phyloP scores from a whole-genome alignment of 2,888 invertebrate species.

The Nomada lathburiana region DNA sequence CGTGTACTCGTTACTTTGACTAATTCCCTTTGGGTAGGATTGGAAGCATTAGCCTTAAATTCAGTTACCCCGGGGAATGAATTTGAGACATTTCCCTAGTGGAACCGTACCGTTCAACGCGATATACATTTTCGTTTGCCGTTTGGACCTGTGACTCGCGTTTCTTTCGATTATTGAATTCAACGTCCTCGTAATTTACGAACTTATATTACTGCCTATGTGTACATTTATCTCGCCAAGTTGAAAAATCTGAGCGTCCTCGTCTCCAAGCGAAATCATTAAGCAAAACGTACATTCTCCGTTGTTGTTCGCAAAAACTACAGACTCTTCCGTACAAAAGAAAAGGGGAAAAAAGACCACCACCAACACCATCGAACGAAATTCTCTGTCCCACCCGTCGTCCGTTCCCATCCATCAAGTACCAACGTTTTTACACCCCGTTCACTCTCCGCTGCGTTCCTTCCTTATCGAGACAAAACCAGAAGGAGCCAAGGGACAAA shows the following conservation, averaged over 20 bases:
- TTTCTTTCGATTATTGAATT: too few relatives aligned
- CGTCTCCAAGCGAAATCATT: too few relatives aligned
- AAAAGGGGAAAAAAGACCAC: too few relatives aligned
- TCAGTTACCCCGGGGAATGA: not conserved
- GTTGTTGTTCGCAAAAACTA: too few relatives aligned
- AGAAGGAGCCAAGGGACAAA: not conserved
- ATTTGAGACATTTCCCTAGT: not conserved
- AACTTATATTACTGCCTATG: too few relatives aligned
- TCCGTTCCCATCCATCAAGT: not conserved
- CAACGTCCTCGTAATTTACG: too few relatives aligned
- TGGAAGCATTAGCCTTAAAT: not conserved
- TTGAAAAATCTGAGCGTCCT: too few relatives aligned
- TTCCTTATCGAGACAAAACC: not conserved
- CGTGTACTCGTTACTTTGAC: not conserved
- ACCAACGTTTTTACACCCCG: conserved; percentile 4
- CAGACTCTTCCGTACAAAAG: too few relatives aligned
- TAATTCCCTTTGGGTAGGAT: not conserved
- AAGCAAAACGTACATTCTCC: too few relatives aligned
- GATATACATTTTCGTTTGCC: too few relatives aligned
- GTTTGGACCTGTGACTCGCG: too few relatives aligned
- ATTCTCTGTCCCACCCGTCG: not conserved
- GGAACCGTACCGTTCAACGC: not conserved
- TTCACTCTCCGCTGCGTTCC: not conserved
- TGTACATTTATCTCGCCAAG: too few relatives aligned
- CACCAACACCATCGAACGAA: not conserved